Evolutionary conservation across 2,888 invertebrate genomes (phyloP), one percentile per base, ranked within the genome.

Genomic region (Caenorhabditis sp.): DNA sequence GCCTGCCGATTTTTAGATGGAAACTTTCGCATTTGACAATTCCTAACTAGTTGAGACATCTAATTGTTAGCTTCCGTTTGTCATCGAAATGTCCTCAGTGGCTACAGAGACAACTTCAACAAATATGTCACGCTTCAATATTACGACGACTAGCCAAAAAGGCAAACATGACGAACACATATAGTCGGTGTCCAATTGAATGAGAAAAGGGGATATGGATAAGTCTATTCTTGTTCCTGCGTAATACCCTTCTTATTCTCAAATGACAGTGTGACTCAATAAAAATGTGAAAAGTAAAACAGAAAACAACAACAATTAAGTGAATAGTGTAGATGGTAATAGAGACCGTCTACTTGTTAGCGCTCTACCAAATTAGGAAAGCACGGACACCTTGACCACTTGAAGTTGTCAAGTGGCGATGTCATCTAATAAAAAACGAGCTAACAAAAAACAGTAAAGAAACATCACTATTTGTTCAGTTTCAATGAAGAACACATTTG

Each of bases 61-160:
- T 69, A 77, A 77, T 77, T 77, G 69, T 55, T 55, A 61, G 68
- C 68, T 68, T 68, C 55, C 67, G 61, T 68, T 68, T 55, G 61
- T 65, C 74, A 47, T 20, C 50, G n/a, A 15, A 22, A 40, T 18
- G 13, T 15, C 5, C 44, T 24, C 40, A 8, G 40, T 40, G 40
- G 40, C 5, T n/a, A 35, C 11, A 24, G 50, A n/a, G 37, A 26
- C 47, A 28, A 32, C 55, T 40, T 62, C 71, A 44, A 11, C 37
- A 68, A 58, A 68, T 58, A 62, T 77, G 77, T 69, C 65, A 77
- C 56, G 77, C 77, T 69, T 70, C 64, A 79, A 77, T 77, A 77
- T 77, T 77, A 77, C 69, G 77, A 62, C 37, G 40, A 55, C 67
- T 28, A 56, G 44, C 55, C 55, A 40, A 13, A 56, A 28, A 68